Conservation (phyloP, 2,888 invertebrate species). For the Agrochola litura region DNA sequence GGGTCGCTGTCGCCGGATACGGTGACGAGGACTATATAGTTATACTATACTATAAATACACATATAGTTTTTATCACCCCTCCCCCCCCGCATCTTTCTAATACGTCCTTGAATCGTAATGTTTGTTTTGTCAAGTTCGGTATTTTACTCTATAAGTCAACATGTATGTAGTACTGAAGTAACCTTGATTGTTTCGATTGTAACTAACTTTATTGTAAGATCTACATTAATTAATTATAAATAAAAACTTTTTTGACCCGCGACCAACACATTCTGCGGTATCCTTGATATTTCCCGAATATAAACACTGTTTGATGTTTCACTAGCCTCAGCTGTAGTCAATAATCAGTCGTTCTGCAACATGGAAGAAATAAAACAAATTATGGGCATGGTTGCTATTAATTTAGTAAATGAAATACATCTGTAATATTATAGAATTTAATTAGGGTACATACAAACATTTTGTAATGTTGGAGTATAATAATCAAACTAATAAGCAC, state of each 20-base stretch:
- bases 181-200: constrained; percentile 25
- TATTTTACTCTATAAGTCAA: not conserved
- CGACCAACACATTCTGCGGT: constrained; percentile 22
- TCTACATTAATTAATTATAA: constrained; percentile 40
- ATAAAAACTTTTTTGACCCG: constrained; percentile 22
- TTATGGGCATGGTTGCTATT: constrained; percentile 57
- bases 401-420: constrained; percentile 67
- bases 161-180: constrained; percentile 10
- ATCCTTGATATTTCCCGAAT: constrained; percentile 27
- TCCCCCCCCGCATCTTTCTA: not conserved
- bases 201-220: constrained; percentile 43
- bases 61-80: not conserved
- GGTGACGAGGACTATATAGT: not conserved
- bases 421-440: constrained; percentile 89
- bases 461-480: constrained; percentile 90
- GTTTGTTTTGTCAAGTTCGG: not conserved
- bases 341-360: constrained; percentile 50
- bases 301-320: constrained; percentile 41
- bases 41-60: not conserved
- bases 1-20: no score
- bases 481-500: constrained; percentile 90
- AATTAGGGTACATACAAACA: constrained; percentile 91
- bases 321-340: constrained; percentile 38
- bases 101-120: not conserved
- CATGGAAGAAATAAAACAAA: constrained; percentile 56